These are phyloP conservation scores for Nycticryphes semicollaris DNA, from an alignment of 2,113 vertebrate species.

Conservation along the genomic window DNA sequence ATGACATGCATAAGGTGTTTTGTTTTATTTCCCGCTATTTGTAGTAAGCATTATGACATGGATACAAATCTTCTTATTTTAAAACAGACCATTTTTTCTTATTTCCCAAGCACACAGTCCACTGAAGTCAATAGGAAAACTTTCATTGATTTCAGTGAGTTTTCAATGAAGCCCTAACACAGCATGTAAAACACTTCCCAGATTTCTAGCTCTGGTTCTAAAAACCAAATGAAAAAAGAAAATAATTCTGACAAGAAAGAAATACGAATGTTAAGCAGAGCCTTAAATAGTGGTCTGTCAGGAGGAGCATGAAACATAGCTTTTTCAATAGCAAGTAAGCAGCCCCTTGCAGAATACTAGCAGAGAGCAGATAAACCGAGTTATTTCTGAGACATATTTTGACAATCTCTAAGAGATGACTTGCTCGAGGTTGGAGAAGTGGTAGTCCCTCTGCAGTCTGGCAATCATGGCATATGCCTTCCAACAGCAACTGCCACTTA, in stretches of 20 bases:
- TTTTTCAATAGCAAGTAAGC: background rate
- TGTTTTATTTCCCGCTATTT: background rate
- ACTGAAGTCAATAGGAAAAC: background rate
- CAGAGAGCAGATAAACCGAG: background rate
- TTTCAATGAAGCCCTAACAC: constrained; percentile 24
- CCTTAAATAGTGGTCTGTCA: background rate
- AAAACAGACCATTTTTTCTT: background rate
- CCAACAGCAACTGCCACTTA: background rate
- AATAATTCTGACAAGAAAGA: background rate
- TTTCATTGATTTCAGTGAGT: background rate
- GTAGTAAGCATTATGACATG: background rate
- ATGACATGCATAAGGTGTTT: background rate
- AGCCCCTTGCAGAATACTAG: background rate
- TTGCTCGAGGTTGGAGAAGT: background rate
- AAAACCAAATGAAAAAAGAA: background rate
- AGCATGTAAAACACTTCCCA: background rate
- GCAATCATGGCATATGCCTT: background rate
- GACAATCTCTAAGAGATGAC: background rate
- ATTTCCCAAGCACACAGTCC: background rate
- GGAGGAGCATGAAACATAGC: background rate
- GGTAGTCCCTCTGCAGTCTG: background rate
- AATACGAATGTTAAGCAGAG: background rate
- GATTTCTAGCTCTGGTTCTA: constrained; percentile 11
- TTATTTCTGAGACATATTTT: background rate
- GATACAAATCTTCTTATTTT: background rate